Evolutionary conservation across 2,797 vertebrate species (phyloP).

Genomic region (Monodelphis domestica): DNA sequence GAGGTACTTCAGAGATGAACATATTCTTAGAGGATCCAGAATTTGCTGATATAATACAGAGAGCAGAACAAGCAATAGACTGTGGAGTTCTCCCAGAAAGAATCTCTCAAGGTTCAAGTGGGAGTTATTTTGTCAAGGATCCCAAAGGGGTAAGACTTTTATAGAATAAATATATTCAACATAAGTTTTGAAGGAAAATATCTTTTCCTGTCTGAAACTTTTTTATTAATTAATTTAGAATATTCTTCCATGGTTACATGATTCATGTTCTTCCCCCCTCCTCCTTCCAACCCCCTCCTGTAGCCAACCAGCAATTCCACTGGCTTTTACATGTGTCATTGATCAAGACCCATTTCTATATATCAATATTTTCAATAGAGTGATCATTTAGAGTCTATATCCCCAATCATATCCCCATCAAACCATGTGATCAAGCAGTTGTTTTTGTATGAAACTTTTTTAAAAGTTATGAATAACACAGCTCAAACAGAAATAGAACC

Average conservation of each 20-base stretch:
- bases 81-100: constrained; percentile 93
- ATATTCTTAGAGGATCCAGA: constrained; percentile 93
- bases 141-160: constrained; percentile 91
- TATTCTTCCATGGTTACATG: too few species aligned
- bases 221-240: too few species aligned
- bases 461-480: not conserved
- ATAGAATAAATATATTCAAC: constrained; percentile 3
- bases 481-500: not conserved
- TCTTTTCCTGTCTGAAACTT: not conserved
- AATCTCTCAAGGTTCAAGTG: constrained; percentile 98
- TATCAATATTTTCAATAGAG: too few species aligned
- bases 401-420: too few species aligned
- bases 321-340: too few species aligned
- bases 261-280: too few species aligned
- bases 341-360: too few species aligned
- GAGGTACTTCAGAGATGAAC: constrained; percentile 90
- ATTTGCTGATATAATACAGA: constrained; percentile 93
- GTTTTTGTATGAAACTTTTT: not conserved
- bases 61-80: constrained; percentile 94
- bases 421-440: too few species aligned
- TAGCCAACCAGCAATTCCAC: too few species aligned
- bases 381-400: too few species aligned
- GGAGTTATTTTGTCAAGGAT: constrained; percentile 99
- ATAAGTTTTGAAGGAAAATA: constrained; percentile 44
- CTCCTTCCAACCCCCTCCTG: too few species aligned